These are phyloP conservation scores for Heliconius ismenius DNA, from an alignment of 2,888 invertebrate species.

Conservation along the genomic window DNA sequence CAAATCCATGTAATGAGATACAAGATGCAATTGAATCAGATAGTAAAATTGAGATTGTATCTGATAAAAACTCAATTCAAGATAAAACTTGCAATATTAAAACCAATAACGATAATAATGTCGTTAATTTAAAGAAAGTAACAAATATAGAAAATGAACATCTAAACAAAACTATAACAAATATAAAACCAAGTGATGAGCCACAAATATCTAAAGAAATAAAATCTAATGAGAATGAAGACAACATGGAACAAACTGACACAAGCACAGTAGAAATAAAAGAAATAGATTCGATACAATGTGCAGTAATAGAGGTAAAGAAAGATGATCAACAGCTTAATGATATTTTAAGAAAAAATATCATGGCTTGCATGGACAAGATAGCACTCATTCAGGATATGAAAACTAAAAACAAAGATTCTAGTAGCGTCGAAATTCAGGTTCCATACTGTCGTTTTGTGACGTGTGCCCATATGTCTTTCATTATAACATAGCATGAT, in stretches of 20 bases:
- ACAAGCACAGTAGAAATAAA: constrained; percentile 50
- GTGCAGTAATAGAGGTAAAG: constrained; percentile 48
- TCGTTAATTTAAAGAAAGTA: constrained; percentile 70
- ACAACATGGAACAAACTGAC: constrained; percentile 42
- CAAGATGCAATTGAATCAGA: constrained; percentile 44
- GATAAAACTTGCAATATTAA: constrained; percentile 56
- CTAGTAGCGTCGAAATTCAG: constrained; percentile 60
- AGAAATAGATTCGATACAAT: constrained; percentile 54
- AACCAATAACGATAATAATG: constrained; percentile 54
- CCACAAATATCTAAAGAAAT: constrained; percentile 52
- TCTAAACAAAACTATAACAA: constrained; percentile 67
- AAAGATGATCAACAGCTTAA: constrained; percentile 66
- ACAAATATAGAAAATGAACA: constrained; percentile 77
- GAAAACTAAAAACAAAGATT: constrained; percentile 65
- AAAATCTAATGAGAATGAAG: constrained; percentile 47
- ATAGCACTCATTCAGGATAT: constrained; percentile 73
- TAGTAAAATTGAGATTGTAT: constrained; percentile 44
- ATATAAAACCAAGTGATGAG: constrained; percentile 47
- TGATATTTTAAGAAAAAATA: constrained; percentile 69
- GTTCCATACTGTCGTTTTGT: constrained; percentile 70
- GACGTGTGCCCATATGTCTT: constrained; percentile 42
- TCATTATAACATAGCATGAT: constrained; percentile 40
- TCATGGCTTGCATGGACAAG: constrained; percentile 74
- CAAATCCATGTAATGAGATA: constrained; percentile 40
- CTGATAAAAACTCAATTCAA: constrained; percentile 48